Conservation (phyloP, 2,113 vertebrate genomes). For the Pterocles gutturalis region DNA sequence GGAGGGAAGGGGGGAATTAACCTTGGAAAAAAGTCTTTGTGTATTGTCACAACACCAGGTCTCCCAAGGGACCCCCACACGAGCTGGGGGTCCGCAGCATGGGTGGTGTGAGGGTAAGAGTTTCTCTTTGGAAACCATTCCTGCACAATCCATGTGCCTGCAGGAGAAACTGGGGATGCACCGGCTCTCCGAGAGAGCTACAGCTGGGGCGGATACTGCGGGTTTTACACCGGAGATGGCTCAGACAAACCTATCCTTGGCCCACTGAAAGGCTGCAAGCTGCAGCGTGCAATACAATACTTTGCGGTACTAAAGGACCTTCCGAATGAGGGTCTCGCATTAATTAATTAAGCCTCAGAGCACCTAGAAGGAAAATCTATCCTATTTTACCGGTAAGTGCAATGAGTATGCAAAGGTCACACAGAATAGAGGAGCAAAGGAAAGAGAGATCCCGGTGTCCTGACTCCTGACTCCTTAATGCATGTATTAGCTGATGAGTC, state of each 20-base stretch:
- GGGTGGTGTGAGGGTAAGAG: accelerated
- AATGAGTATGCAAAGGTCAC: slow-evolving; percentile 56
- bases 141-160: accelerated
- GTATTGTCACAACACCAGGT: not conserved
- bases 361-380: slow-evolving; percentile 68
- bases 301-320: slow-evolving; percentile 52
- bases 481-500: slow-evolving; percentile 6
- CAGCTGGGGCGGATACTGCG: not conserved
- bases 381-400: slow-evolving; percentile 57
- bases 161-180: not conserved
- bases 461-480: slow-evolving; percentile 43
- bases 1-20: not conserved
- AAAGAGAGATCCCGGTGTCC: slow-evolving; percentile 17
- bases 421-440: slow-evolving; percentile 17
- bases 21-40: not conserved
- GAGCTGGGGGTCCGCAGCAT: not conserved
- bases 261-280: not conserved
- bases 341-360: slow-evolving; percentile 66
- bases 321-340: slow-evolving; percentile 65
- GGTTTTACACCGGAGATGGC: not conserved
- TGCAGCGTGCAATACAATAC: slow-evolving; percentile 51
- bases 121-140: not conserved
- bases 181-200: accelerated
- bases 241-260: not conserved
- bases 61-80: accelerated